Conservation (phyloP, 2,797 vertebrate species). For the Chanos chanos region DNA sequence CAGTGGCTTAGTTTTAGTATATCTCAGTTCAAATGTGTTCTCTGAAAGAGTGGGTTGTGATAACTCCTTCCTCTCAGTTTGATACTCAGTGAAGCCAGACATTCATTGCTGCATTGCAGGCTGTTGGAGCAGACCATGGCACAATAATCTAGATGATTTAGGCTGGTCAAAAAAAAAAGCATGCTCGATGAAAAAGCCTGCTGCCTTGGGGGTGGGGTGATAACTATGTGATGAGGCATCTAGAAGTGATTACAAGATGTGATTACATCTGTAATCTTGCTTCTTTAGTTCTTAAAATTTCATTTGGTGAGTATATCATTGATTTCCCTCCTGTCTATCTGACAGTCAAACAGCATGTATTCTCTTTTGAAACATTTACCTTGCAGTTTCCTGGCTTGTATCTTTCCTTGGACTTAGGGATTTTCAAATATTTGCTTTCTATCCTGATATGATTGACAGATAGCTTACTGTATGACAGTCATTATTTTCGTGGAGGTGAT, state of each 20-base stretch:
- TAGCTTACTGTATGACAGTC: slow-evolving; percentile 17
- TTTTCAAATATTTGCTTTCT: slow-evolving; percentile 4
- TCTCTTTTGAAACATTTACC: no score
- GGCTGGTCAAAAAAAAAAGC: slow-evolving; percentile 7
- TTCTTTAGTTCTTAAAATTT: no score
- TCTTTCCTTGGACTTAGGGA: no score
- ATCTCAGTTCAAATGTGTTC: slow-evolving; percentile 7
- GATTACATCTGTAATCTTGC: no score
- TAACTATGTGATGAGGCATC: no score
- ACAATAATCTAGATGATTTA: slow-evolving; percentile 21
- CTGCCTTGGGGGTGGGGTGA: no score
- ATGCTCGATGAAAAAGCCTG: neutral
- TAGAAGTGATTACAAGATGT: no score
- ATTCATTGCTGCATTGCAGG: neutral
- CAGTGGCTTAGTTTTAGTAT: slow-evolving; percentile 12
- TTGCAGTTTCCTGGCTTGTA: no score
- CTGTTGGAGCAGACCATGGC: neutral
- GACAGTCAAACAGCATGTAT: no score
- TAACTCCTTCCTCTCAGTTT: neutral
- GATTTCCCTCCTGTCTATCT: no score
- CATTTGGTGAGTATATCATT: no score
- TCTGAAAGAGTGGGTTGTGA: slow-evolving; percentile 14
- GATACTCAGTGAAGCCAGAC: slow-evolving; percentile 1
- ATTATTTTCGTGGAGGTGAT: slow-evolving; percentile 1
- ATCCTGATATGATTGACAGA: slow-evolving; percentile 22